Conservation (phyloP, 2,888 invertebrate species). For the Belgica antarctica region DNA sequence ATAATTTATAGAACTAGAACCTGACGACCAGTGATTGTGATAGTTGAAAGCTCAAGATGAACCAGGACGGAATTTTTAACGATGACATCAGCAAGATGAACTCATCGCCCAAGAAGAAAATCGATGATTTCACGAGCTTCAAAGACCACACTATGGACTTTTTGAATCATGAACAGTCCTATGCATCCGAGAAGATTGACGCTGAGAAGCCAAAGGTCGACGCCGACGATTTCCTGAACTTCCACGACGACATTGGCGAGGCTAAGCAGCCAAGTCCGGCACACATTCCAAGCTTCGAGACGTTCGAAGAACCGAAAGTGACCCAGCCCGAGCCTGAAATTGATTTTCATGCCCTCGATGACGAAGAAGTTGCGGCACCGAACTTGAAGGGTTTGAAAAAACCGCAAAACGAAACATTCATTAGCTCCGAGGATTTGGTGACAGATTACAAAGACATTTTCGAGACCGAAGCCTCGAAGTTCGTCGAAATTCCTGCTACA, state of each 20-base stretch:
- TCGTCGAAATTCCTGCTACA: conserved; percentile 49
- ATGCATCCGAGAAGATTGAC: not conserved
- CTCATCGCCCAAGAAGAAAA: not conserved
- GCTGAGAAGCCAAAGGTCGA: conserved; percentile 14
- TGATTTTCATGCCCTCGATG: conserved; percentile 29
- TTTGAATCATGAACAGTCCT: conserved; percentile 9
- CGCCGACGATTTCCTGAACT: conserved; percentile 14
- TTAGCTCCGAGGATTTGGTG: conserved; percentile 54
- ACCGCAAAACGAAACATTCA: conserved; percentile 52
- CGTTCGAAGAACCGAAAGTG: not conserved
- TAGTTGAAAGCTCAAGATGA: not conserved
- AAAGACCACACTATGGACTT: conserved; percentile 4
- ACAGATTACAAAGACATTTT: conserved; percentile 53
- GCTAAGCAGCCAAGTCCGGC: not conserved
- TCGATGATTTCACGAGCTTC: conserved; percentile 16
- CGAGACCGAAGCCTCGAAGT: too few species aligned
- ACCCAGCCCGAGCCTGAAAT: not conserved
- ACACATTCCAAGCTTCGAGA: not conserved
- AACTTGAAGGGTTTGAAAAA: not conserved
- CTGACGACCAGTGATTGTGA: not conserved
- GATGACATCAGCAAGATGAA: conserved; percentile 9
- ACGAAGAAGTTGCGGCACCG: conserved; percentile 39
- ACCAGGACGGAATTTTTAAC: not conserved
- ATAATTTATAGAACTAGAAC: too few species aligned
- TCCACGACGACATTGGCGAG: conserved; percentile 16